Evolutionary conservation across 1,140 invertebrate genomes (phyloP).

Genomic region (Drosophila yakuba): DNA sequence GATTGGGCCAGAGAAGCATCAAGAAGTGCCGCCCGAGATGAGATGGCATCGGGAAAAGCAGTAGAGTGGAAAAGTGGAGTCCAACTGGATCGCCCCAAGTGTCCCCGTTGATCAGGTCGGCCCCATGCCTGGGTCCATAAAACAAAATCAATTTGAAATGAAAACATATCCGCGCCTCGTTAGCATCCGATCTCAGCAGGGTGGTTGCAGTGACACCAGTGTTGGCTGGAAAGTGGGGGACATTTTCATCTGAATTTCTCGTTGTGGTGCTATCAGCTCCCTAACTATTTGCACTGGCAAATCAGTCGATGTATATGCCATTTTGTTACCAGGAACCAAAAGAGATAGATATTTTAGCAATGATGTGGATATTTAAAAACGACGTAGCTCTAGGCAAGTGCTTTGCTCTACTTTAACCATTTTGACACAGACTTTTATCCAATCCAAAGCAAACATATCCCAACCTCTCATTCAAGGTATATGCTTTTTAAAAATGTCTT

Average conservation of each 20-base stretch:
- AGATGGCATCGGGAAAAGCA: constrained; percentile 14
- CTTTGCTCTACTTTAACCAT: too few species aligned
- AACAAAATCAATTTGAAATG: constrained; percentile 56
- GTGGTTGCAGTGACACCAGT: constrained; percentile 27
- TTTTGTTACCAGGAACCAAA: too few species aligned
- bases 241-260: neutral
- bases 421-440: neutral
- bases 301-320: too few species aligned
- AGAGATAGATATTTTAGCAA: too few species aligned
- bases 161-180: constrained; percentile 59
- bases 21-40: constrained; percentile 6
- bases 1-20: constrained; percentile 10
- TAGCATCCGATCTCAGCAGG: constrained; percentile 49
- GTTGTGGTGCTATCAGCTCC: neutral
- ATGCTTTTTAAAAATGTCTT: neutral
- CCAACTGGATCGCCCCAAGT: constrained; percentile 23
- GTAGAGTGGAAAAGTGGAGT: neutral
- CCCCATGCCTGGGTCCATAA: constrained; percentile 53
- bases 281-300: too few species aligned
- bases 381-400: too few species aligned
- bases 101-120: constrained; percentile 46
- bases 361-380: too few species aligned
- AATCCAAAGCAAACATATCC: neutral
- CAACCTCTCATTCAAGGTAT: neutral
- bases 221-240: constrained; percentile 11